A percentile compares a stretch with the other conserved stretches of the same genome.
Evolutionary conservation across 1,140 invertebrate genomes (phyloP).

Genomic region (Drosophila saltans): DNA sequence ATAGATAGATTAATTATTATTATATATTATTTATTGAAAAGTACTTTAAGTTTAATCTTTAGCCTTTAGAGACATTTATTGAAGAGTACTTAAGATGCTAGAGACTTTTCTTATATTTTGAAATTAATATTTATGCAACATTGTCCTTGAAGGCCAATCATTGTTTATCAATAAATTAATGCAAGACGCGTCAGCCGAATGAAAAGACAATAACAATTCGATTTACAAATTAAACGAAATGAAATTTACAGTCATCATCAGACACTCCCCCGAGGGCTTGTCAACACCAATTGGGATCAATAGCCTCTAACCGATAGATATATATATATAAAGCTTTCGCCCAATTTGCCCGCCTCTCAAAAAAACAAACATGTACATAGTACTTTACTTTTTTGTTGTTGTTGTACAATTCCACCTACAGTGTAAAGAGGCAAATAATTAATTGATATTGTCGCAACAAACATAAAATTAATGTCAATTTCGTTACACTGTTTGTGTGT

Average conservation of each 20-base stretch:
- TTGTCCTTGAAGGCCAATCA: background rate
- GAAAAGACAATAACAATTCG: background rate
- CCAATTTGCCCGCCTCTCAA: background rate
- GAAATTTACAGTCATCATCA: conserved; percentile 1
- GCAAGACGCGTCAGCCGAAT: background rate
- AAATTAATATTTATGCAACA: background rate
- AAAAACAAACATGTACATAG: conserved; percentile 1
- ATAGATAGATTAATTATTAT: too few relatives aligned
- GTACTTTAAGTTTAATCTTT: too few relatives aligned
- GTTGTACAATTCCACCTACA: conserved; percentile 7
- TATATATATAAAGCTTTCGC: conserved; percentile 1
- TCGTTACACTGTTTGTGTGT: conserved; percentile 42
- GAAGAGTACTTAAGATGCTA: too few relatives aligned
- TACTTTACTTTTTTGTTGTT: conserved; percentile 16
- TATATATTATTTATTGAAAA: too few relatives aligned
- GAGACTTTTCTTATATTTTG: background rate
- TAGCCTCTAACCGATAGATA: conserved; percentile 23
- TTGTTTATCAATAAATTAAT: conserved; percentile 4
- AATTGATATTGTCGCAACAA: conserved; percentile 57
- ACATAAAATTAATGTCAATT: conserved; percentile 68
- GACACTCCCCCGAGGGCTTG: conserved; percentile 37
- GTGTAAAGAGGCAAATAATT: conserved; percentile 43
- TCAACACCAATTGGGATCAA: conserved; percentile 58
- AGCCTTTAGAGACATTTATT: too few relatives aligned
- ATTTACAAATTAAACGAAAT: conserved; percentile 18